phyloP scores from a whole-genome alignment of 1,140 invertebrate species.

The Leptinotarsa texana region DNA sequence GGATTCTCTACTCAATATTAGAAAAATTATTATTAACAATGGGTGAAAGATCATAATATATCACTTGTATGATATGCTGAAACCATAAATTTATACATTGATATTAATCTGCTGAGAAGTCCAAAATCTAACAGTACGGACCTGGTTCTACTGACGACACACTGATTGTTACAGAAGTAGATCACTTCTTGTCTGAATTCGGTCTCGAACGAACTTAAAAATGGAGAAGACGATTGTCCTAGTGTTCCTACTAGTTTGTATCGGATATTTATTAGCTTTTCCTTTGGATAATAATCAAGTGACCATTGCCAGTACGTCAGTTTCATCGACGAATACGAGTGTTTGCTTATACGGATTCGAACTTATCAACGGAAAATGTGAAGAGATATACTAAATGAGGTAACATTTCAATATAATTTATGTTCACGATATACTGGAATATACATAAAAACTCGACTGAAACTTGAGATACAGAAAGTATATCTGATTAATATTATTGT shows the following conservation, averaged over 20 bases:
- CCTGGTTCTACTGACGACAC: background rate
- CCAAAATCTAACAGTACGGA: background rate
- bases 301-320: background rate
- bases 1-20: too few species aligned
- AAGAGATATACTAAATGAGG: constrained; percentile 13
- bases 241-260: background rate
- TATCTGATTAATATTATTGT: too few species aligned
- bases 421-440: too few species aligned
- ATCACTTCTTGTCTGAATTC: constrained; percentile 6
- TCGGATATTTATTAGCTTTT: background rate
- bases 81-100: too few species aligned
- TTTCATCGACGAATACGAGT: too few species aligned
- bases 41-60: too few species aligned
- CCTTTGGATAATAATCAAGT: background rate
- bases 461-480: too few species aligned
- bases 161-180: background rate
- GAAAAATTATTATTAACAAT: too few species aligned
- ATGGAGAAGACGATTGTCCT: background rate
- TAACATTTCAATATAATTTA: background rate
- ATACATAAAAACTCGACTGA: too few species aligned
- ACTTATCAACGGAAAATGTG: background rate
- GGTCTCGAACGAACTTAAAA: background rate
- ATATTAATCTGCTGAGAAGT: too few species aligned
- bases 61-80: too few species aligned
- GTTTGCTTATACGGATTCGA: constrained; percentile 16